These are phyloP conservation scores for Phortica okadai DNA, from an alignment of 2,888 invertebrate species.

Conservation along the genomic window DNA sequence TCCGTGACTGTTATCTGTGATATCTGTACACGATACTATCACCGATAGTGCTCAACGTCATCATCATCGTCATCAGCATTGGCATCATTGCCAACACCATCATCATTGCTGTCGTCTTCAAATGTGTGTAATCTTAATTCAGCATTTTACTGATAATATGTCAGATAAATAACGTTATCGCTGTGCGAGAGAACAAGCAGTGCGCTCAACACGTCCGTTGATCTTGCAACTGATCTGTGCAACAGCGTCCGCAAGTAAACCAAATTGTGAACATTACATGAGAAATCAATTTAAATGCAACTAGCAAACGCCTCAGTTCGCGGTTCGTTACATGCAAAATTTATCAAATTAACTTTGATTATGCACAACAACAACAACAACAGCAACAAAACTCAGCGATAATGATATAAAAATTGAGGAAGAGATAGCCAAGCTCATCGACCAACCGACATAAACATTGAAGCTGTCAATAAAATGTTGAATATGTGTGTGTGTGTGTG, in stretches of 20 bases:
- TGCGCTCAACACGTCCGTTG: neutral
- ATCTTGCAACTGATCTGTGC: conserved; percentile 1
- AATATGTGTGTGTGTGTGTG: too few relatives aligned
- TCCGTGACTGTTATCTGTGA: neutral
- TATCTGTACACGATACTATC: neutral
- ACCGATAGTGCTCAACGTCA: neutral
- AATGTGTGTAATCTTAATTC: neutral
- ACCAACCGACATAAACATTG: too few relatives aligned
- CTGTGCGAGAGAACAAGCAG: neutral
- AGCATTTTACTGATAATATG: neutral
- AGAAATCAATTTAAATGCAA: conserved; percentile 14
- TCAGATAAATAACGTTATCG: conserved; percentile 9
- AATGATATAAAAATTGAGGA: neutral
- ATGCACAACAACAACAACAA: neutral
- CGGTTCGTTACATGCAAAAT: neutral
- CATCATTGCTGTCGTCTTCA: neutral
- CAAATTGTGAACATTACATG: conserved; percentile 1
- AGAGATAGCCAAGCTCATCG: too few relatives aligned
- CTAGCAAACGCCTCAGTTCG: neutral
- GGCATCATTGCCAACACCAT: neutral
- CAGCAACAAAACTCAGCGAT: neutral
- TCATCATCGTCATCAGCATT: neutral
- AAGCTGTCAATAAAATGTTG: too few relatives aligned
- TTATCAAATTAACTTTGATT: conserved; percentile 10
- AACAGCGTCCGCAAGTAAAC: neutral